phyloP scores from a whole-genome alignment of 2,113 vertebrate species.

The Microcebus tavaratra region DNA sequence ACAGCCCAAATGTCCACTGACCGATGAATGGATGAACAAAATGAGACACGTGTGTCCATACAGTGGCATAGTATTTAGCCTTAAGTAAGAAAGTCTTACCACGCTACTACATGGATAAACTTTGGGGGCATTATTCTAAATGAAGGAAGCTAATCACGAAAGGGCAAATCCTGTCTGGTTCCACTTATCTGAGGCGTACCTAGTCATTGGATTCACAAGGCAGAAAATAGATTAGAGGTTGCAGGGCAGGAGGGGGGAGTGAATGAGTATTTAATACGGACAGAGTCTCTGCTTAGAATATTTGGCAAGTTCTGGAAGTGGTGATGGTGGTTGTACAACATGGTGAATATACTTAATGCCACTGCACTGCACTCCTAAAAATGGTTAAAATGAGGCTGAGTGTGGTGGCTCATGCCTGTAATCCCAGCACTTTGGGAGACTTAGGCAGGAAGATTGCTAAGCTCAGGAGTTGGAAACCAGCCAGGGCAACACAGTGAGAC shows the following conservation, averaged over 20 bases:
- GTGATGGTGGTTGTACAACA: not conserved
- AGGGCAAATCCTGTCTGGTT: not conserved
- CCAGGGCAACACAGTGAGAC: too few relatives aligned
- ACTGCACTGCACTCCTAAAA: not conserved
- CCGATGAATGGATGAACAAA: not conserved
- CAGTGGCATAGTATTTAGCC: not conserved
- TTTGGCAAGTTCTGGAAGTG: not conserved
- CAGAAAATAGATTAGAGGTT: not conserved
- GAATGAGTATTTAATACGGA: not conserved
- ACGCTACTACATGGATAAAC: not conserved
- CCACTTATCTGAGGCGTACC: not conserved
- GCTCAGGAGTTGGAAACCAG: too few relatives aligned
- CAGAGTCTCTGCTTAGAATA: not conserved
- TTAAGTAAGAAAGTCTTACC: not conserved
- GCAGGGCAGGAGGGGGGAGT: not conserved
- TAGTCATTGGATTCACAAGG: not conserved
- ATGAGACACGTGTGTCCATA: accelerated
- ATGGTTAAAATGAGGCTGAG: too few relatives aligned
- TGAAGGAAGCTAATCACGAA: not conserved
- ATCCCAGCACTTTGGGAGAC: too few relatives aligned
- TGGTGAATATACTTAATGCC: too few relatives aligned
- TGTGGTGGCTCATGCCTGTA: too few relatives aligned
- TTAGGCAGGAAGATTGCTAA: too few relatives aligned
- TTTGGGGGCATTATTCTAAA: not conserved
- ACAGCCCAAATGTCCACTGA: not conserved